Conservation (phyloP, 2,113 vertebrate genomes). For the Grammomys dolichurus region DNA sequence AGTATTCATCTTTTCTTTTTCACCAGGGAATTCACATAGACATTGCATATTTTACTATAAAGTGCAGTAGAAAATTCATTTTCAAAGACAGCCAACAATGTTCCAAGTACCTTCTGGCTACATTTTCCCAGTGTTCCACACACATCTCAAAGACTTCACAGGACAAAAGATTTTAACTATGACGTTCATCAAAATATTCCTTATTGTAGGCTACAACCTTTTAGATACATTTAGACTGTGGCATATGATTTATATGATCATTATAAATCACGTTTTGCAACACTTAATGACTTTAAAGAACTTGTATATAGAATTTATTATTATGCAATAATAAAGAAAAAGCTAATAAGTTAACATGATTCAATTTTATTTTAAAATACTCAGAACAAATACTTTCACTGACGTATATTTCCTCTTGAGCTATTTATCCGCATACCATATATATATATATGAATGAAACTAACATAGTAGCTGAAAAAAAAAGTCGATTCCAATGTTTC, state of each 20-base stretch:
- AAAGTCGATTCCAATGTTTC: background rate
- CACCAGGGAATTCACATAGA: background rate
- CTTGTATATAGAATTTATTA: background rate
- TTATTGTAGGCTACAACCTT: background rate
- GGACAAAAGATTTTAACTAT: background rate
- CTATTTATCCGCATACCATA: background rate
- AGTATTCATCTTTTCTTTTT: background rate
- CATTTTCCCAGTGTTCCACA: background rate
- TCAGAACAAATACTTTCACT: background rate
- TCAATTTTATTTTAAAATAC: background rate
- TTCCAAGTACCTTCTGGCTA: background rate
- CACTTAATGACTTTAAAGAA: slow-evolving; percentile 11
- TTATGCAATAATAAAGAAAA: background rate
- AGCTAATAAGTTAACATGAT: background rate
- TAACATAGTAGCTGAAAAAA: background rate
- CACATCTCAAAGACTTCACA: background rate
- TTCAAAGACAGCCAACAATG: background rate
- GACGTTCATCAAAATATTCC: background rate
- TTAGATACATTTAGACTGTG: background rate
- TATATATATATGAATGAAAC: background rate
- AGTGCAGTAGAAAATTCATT: background rate
- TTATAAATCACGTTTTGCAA: background rate
- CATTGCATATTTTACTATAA: background rate
- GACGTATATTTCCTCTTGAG: background rate
- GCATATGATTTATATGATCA: background rate